A percentile compares a stretch with the other conserved stretches of the same genome.
Conservation (phyloP, 2,797 vertebrate genomes). For the Trachurus trachurus region DNA sequence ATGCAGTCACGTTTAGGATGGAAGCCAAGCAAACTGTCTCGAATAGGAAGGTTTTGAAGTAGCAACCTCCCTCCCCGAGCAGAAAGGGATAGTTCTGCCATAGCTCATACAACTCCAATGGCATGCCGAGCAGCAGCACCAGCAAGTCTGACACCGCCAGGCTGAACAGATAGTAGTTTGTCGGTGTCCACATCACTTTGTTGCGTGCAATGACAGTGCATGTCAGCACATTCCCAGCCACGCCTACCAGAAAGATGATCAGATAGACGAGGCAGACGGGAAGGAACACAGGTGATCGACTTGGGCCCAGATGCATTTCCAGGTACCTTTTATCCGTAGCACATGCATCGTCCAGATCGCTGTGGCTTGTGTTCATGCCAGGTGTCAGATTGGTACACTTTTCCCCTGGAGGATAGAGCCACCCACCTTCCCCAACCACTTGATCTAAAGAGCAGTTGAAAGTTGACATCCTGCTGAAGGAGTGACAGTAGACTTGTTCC, state of each 20-base stretch:
- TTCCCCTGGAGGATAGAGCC: conserved; percentile 61
- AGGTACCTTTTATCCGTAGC: conserved; percentile 88
- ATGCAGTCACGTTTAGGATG: conserved; percentile 93
- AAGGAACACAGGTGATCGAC: conserved; percentile 86
- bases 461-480: conserved; percentile 59
- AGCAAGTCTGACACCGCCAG: conserved; percentile 94
- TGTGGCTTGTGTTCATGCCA: conserved; percentile 49
- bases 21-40: conserved; percentile 96
- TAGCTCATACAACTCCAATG: conserved; percentile 94
- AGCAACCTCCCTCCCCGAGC: conserved; percentile 90
- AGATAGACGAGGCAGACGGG: conserved; percentile 91
- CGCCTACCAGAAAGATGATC: conserved; percentile 91
- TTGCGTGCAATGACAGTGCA: conserved; percentile 91
- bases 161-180: conserved; percentile 97
- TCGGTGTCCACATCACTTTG: conserved; percentile 94
- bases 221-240: conserved; percentile 91
- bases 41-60: conserved; percentile 93
- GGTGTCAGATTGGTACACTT: conserved; percentile 82
- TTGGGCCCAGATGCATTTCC: conserved; percentile 89
- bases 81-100: conserved; percentile 96
- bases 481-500: background rate
- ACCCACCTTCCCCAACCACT: conserved; percentile 20
- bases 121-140: conserved; percentile 94
- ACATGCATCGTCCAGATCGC: conserved; percentile 81
- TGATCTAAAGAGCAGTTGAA: conserved; percentile 83